A percentile compares a stretch with the other conserved stretches of the same genome.
phyloP scores from a whole-genome alignment of 2,113 vertebrate species.

The Actenoides lindsayi region DNA sequence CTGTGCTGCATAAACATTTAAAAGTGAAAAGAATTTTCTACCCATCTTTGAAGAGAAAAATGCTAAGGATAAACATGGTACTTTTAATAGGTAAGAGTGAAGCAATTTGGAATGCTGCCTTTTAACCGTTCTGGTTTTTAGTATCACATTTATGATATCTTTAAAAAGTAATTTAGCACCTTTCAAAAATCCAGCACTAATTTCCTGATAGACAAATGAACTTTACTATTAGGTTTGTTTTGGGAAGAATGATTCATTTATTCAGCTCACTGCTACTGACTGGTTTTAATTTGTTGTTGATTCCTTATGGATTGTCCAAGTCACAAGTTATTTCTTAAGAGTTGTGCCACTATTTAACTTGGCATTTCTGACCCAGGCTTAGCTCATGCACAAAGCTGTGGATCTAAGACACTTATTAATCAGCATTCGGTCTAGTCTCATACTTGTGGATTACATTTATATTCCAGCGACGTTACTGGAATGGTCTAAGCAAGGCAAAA shows the following conservation, averaged over 20 bases:
- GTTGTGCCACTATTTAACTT: slow-evolving; percentile 63
- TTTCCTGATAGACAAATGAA: slow-evolving; percentile 48
- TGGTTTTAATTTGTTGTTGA: slow-evolving; percentile 63
- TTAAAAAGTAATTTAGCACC: slow-evolving; percentile 31
- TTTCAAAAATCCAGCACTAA: slow-evolving; percentile 32
- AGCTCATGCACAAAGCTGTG: slow-evolving; percentile 25
- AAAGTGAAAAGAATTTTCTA: slow-evolving; percentile 16
- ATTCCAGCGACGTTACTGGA: background rate
- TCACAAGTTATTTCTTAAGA: slow-evolving; percentile 61
- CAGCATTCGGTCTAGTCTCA: background rate
- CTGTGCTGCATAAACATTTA: slow-evolving; percentile 18
- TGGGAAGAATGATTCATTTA: slow-evolving; percentile 52
- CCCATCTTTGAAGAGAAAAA: background rate
- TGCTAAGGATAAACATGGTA: background rate
- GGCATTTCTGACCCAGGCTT: slow-evolving; percentile 53
- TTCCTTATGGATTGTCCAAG: slow-evolving; percentile 52
- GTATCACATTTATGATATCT: slow-evolving; percentile 20
- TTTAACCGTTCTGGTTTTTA: slow-evolving; percentile 14
- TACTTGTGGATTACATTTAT: slow-evolving; percentile 46
- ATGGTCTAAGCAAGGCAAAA: background rate
- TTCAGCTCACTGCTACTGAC: slow-evolving; percentile 43
- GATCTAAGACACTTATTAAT: slow-evolving; percentile 55
- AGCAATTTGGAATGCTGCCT: background rate
- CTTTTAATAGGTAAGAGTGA: background rate
- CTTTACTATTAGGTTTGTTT: slow-evolving; percentile 44